phyloP scores from a whole-genome alignment of 1,140 invertebrate genomes.

The Zaprionus ghesquierei region DNA sequence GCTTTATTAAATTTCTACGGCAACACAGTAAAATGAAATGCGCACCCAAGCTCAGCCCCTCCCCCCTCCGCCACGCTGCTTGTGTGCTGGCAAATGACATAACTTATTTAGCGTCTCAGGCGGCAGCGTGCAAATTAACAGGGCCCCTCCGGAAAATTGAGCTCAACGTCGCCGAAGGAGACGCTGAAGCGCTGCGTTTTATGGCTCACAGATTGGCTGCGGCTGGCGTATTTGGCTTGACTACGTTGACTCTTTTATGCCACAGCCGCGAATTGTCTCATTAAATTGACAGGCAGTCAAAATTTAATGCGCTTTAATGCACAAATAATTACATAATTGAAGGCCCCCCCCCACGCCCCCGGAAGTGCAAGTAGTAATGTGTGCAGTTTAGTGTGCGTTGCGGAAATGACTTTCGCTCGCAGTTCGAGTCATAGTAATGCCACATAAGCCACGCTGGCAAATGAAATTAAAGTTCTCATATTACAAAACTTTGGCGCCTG shows the following conservation, averaged over 20 bases:
- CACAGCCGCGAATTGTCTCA: slow-evolving; percentile 44
- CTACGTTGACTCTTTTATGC: slow-evolving; percentile 50
- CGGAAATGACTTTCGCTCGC: background rate
- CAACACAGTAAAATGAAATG: slow-evolving; percentile 63
- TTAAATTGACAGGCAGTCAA: slow-evolving; percentile 53
- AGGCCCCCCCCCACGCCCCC: background rate
- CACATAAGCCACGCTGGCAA: background rate
- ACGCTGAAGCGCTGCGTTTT: slow-evolving; percentile 31
- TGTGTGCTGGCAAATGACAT: slow-evolving; percentile 57
- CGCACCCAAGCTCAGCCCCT: background rate
- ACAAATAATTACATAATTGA: slow-evolving; percentile 60
- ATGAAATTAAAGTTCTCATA: background rate
- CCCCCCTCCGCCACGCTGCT: no score
- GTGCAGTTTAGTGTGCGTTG: background rate
- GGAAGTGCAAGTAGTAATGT: background rate
- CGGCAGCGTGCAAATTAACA: slow-evolving; percentile 62
- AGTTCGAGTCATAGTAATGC: background rate
- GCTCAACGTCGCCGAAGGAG: background rate
- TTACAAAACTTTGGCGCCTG: background rate
- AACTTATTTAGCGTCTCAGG: slow-evolving; percentile 67
- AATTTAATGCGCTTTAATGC: slow-evolving; percentile 45
- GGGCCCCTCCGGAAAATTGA: slow-evolving; percentile 4
- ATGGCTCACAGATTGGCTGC: slow-evolving; percentile 32
- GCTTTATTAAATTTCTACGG: slow-evolving; percentile 78
- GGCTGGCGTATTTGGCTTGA: slow-evolving; percentile 29